A percentile compares a stretch with the other conserved stretches of the same genome.
Conservation (phyloP, 2,113 vertebrate genomes). For the Trichomycterus rosablanca region DNA sequence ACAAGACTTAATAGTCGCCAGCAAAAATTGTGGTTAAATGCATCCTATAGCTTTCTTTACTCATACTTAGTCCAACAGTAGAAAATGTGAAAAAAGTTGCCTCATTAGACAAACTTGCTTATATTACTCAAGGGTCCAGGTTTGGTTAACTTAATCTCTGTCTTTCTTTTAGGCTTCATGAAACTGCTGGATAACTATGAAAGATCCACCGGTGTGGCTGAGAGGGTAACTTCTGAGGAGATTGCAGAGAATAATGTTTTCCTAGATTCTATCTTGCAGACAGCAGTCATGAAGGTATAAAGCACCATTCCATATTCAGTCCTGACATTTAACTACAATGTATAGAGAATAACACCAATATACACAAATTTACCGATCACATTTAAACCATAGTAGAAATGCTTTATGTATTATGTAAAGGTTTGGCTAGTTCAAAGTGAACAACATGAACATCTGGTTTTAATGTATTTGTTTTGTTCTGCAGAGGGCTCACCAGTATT, state of each 20-base stretch:
- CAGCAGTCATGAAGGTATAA: constrained; percentile 75
- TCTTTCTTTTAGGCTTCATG: constrained; percentile 66
- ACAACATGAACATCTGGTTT: neutral
- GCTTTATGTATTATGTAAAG: too few relatives aligned
- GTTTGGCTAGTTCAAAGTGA: constrained; percentile 1
- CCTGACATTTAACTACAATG: neutral
- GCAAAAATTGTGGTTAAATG: too few relatives aligned
- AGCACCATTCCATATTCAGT: neutral
- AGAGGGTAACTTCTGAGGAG: constrained; percentile 72
- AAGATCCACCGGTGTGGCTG: constrained; percentile 65
- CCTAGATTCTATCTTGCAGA: constrained; percentile 71
- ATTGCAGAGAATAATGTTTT: constrained; percentile 68
- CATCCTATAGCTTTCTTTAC: too few relatives aligned
- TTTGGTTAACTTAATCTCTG: too few relatives aligned
- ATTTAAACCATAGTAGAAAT: too few relatives aligned
- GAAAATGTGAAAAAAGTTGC: too few relatives aligned
- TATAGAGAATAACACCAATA: too few relatives aligned
- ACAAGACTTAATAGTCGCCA: too few relatives aligned
- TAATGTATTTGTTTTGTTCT: constrained; percentile 22
- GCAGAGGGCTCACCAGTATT: constrained; percentile 73
- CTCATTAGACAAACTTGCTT: too few relatives aligned
- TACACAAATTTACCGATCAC: too few relatives aligned
- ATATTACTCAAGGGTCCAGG: too few relatives aligned
- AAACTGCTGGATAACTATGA: constrained; percentile 78
- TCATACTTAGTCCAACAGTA: too few relatives aligned